Evolutionary conservation across 2,797 vertebrate genomes (phyloP), one percentile per base, ranked within the genome.

Genomic region (Sparidentex hasta): DNA sequence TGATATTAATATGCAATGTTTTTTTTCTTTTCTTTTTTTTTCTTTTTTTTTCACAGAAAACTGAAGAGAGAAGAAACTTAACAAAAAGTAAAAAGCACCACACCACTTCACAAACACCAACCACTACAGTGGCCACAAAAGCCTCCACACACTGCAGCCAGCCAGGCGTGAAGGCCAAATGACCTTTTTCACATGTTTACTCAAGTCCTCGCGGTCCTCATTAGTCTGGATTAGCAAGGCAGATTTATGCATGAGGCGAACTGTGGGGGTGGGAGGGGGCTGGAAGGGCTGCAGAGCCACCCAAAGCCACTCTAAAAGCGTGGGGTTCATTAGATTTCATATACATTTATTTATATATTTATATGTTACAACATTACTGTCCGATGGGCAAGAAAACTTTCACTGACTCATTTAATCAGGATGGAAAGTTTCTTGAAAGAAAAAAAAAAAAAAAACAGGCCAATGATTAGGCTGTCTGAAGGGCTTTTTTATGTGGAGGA

Each of bases 141-240:
- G 76, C 69, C 63, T 61, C 23, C 54, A 27, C 66, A 21, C 80
- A 71, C 33, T 38, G 69, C 63, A 8, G 51, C 20, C 82, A 51
- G 73, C 78, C 71, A 33, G 46, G 64, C 82, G 43, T 87, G 84
- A 88, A 86, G 76, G 78, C 29, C 82, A 83, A 71, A 83, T 48
- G 66, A 85, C 85, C 85, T 79, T 81, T 84, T 82, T 82, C 76
- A 77, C 84, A 81, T 84, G 87, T 93, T 91, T 86, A 74, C 81
- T 83, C 66, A 56, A 72, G 75, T 83, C 80, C 51, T 84, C 74
- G 63, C 27, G 74, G 63, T 62, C 57, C 85, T 91, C 86, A 89
- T 94, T 92, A 92, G 72, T 78, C 59, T 11, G 78, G 66, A 88
- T 89, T 91, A 87, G 86, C 64, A 71, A 88, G 57, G 78, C 78